Evolutionary conservation across 2,113 vertebrate species (phyloP), one percentile per base, ranked within the genome.

Genomic region (Pterocles gutturalis): DNA sequence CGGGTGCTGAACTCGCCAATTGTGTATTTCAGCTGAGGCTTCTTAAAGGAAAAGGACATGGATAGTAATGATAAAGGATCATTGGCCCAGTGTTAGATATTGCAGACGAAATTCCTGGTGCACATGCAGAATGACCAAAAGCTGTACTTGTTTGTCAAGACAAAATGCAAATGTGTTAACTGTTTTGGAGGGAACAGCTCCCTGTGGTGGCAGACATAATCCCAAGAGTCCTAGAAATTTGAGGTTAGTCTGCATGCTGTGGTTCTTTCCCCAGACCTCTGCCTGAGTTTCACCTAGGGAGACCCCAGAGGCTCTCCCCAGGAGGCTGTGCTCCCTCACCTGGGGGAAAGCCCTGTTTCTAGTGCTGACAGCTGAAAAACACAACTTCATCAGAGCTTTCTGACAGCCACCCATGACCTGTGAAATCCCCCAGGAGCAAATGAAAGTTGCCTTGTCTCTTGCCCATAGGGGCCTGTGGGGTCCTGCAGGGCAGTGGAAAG

Each of bases 271-370:
- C n/a, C 21, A 36, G 2, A 75, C 18, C 4, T 58, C 48, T 76
- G 57, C 48, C 34, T 53, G 45, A 77, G 5, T 69, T 83, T 88
- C 20, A 57, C 45, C 6, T 57, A 15, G n/a, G 46, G 31, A 57
- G 15, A 77, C 9, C 33, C 49, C n/a, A 36, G 55, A 43, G 10
- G 6, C 34, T 71, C 1, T 1, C 6, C 15, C 24, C 0, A 2
- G 34, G 26, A 60, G 22, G 7, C 45, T 38, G 28, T 66, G 45
- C 64, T 51, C 18, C 41, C 20, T 78, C 26, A 19, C 69, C 81
- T 7, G 22, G 43, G 20, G 22, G 25, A 78, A 57, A 73, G 43
- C 13, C 18, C 11, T 67, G 0, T 48, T 90, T 58, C 33, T 82
- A 11, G 11, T 69, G 28, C 8, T 57, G 26, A 60, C n/a, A 67